phyloP scores from a whole-genome alignment of 23 tunicate species.

The Trididemnum nubilum region DNA sequence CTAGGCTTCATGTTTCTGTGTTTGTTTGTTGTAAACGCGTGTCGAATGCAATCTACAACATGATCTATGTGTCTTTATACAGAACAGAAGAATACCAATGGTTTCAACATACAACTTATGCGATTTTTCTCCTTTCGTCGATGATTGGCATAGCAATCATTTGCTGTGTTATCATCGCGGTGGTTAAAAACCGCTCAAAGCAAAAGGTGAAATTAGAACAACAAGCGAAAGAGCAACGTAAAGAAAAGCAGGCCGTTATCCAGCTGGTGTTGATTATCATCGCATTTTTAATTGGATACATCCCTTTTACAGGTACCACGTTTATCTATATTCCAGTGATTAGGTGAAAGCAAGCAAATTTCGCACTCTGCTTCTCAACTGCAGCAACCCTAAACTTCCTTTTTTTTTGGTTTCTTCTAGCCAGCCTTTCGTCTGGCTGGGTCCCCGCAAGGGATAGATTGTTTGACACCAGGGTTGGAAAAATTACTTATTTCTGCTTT shows the following conservation, averaged over 20 bases:
- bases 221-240: not conserved
- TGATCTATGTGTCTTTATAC: too few relatives aligned
- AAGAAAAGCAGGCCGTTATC: slow-evolving; percentile 26
- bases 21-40: too few relatives aligned
- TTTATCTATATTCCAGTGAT: not conserved
- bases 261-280: slow-evolving; percentile 35
- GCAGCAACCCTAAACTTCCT: too few relatives aligned
- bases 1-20: too few relatives aligned
- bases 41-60: too few relatives aligned
- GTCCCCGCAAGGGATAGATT: too few relatives aligned
- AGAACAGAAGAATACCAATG: not conserved
- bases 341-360: too few relatives aligned
- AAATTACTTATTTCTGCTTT: too few relatives aligned
- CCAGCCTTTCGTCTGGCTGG: too few relatives aligned
- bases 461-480: too few relatives aligned
- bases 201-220: not conserved
- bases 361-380: too few relatives aligned
- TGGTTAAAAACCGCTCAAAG: not conserved
- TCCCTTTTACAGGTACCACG: slow-evolving; percentile 34
- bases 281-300: slow-evolving; percentile 39
- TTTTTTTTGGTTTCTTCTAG: too few relatives aligned
- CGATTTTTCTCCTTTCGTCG: not conserved
- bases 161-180: not conserved
- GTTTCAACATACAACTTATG: not conserved
- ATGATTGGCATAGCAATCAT: not conserved